A percentile compares a stretch with the other conserved stretches of the same genome.
phyloP scores from a whole-genome alignment of 2,113 vertebrate species.

The Myotis lucifugus region DNA sequence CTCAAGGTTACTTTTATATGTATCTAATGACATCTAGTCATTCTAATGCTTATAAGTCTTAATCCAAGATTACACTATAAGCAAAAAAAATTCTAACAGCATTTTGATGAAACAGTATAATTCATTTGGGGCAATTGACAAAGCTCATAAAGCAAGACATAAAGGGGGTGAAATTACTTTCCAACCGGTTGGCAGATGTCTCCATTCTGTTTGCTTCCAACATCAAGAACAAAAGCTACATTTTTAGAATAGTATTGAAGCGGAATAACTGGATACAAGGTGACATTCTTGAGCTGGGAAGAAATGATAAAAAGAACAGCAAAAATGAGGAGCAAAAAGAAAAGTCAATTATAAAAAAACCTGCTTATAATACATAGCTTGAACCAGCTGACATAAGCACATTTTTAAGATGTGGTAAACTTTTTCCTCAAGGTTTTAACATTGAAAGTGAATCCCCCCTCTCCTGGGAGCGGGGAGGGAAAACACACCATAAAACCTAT shows the following conservation, averaged over 20 bases:
- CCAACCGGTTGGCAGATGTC: neutral
- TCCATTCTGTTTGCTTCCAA: neutral
- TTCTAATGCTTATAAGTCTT: slow-evolving; percentile 45
- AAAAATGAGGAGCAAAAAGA: neutral
- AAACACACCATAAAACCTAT: no score
- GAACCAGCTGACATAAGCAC: neutral
- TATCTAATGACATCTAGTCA: neutral
- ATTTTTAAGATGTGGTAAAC: neutral
- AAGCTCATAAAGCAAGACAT: neutral
- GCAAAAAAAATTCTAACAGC: slow-evolving; percentile 47
- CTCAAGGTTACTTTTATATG: neutral
- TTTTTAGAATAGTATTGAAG: neutral
- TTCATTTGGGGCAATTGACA: slow-evolving; percentile 11
- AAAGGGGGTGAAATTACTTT: neutral
- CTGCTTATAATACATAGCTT: neutral
- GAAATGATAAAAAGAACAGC: neutral
- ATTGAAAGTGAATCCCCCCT: neutral
- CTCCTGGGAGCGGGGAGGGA: no score
- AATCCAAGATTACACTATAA: neutral
- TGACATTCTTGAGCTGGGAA: neutral
- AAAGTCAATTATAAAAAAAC: neutral
- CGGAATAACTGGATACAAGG: slow-evolving; percentile 25
- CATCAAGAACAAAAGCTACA: neutral
- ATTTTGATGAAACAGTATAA: slow-evolving; percentile 31
- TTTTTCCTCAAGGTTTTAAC: neutral